Base-by-base conservation (phyloP, 2,888 invertebrate species). In the Gasteruption jaculator region DNA sequence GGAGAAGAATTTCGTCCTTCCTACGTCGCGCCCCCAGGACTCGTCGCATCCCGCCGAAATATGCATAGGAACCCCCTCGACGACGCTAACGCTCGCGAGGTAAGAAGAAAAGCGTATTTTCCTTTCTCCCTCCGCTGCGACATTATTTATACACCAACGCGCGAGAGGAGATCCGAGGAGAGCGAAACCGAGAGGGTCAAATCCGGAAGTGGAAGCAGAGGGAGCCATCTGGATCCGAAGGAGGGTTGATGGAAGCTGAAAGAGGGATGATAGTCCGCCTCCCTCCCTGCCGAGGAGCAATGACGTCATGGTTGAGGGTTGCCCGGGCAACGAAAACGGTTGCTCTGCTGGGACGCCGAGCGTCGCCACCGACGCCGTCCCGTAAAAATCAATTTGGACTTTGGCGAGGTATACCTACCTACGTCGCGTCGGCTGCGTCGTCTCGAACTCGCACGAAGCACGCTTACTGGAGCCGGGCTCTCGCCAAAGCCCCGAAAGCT, bases 331-430 rank as follows among this genome's bases (percentile, higher is more conserved):
- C 65, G 61, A 49, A 52, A 50, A 54, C 49, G 51, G 63, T 56
- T 60, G 51, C 54, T 51, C 49, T 53, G 61, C 54, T 52, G 57
- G 58, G 58, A 61, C 61, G 60, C 61, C 55, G 55, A 43, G 63
- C 61, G 67, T 63, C 68, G 65, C 65, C 65, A 65, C 65, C 56
- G 57, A 48, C 58, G 63, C 48, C 50, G 56, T 58, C 51, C 52
- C 61, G 67, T 68, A 69, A 69, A 69, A 69, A 69, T 69, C 69
- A 69, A 69, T 69, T 69, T 69, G 62, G 61, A 63, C 62, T 60
- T 63, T 59, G 62, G 58, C 61, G 59, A 62, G 61, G 64, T 57
- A 49, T 20, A 52, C 44, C 11, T 16, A 16, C 11, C 16, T 11
- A 26, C 14, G 15, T 25, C 12, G 25, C 46, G 43, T 49, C 56